Evolutionary conservation across 2,888 invertebrate species (phyloP).

Genomic region (Ochropleura plecta): DNA sequence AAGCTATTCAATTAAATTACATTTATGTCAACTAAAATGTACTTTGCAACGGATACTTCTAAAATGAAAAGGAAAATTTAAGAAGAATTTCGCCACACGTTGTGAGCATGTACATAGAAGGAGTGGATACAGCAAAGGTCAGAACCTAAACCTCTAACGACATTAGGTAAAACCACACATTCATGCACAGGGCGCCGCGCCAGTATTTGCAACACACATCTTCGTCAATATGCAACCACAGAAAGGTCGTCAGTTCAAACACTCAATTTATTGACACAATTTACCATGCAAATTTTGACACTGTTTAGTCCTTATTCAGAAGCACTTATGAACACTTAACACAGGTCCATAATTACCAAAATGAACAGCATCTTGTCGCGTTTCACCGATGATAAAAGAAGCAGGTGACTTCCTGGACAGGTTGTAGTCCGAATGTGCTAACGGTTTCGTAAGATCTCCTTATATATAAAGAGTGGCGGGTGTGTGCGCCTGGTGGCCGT

Average conservation of each 20-base stretch:
- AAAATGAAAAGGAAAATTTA: conserved; percentile 12
- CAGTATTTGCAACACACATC: conserved; percentile 72
- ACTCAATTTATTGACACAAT: conserved; percentile 61
- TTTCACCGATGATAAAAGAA: conserved; percentile 76
- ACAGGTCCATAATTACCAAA: conserved; percentile 77
- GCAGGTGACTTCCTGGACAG: conserved; percentile 88
- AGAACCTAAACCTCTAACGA: conserved; percentile 66
- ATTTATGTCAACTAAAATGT: not conserved
- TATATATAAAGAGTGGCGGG: conserved; percentile 85
- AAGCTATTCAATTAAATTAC: not conserved
- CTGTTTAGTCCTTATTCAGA: conserved; percentile 36
- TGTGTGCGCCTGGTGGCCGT: conserved; percentile 75
- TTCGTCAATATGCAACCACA: conserved; percentile 71
- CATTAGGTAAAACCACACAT: conserved; percentile 67
- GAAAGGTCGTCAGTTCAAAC: conserved; percentile 71
- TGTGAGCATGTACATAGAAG: conserved; percentile 40
- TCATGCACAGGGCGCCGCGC: conserved; percentile 64
- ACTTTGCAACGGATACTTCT: conserved; percentile 10
- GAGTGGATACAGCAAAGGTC: conserved; percentile 64
- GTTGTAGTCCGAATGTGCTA: conserved; percentile 86
- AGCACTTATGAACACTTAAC: conserved; percentile 56
- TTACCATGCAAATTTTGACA: conserved; percentile 57
- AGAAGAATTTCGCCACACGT: conserved; percentile 24
- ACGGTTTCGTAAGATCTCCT: conserved; percentile 87
- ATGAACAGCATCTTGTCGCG: conserved; percentile 79